Evolutionary conservation across 2,113 vertebrate species (phyloP).

Genomic region (Saimiri boliviensis): DNA sequence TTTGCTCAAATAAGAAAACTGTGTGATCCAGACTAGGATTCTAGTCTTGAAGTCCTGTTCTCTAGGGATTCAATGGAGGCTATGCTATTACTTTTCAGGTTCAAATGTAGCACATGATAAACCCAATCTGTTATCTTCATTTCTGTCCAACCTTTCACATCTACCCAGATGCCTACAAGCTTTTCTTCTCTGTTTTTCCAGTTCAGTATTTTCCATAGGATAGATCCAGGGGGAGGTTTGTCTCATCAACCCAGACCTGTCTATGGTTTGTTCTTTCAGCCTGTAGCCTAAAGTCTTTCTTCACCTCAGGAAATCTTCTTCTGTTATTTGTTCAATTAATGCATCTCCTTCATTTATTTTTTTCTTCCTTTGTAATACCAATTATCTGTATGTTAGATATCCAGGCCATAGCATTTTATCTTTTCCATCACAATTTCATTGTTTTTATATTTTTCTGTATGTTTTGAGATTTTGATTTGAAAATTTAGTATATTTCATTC

Average conservation of each 20-base stretch:
- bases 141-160: background rate
- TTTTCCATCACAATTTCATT: background rate
- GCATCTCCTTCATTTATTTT: background rate
- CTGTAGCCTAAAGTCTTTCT: background rate
- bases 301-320: background rate
- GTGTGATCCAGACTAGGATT: background rate
- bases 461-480: background rate
- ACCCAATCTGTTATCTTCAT: background rate
- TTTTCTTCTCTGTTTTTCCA: background rate
- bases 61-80: background rate
- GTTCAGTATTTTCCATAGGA: background rate
- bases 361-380: background rate
- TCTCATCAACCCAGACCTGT: background rate
- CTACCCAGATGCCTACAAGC: background rate
- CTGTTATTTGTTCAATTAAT: background rate
- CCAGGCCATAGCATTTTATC: background rate
- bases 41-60: background rate
- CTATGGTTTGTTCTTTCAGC: background rate
- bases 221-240: background rate
- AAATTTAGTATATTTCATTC: background rate
- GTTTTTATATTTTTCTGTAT: background rate
- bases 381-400: background rate
- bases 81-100: background rate
- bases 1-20: background rate
- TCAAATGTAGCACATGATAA: background rate